Evolutionary conservation across 1,140 invertebrate genomes (phyloP).

Genomic region (Telenomus remus): DNA sequence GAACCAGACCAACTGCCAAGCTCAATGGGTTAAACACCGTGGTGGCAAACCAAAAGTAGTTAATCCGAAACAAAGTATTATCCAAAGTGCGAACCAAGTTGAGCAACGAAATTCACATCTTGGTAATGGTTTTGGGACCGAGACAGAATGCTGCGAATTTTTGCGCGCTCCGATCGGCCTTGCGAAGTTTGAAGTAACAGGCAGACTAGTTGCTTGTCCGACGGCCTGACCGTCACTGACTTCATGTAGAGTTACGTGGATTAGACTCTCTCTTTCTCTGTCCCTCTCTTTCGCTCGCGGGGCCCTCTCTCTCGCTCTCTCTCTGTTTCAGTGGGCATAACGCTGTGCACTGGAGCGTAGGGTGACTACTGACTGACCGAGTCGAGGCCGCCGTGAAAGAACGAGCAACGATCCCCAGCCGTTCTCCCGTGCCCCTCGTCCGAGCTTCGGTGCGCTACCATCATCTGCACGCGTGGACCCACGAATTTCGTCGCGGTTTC

Average conservation of each 20-base stretch:
- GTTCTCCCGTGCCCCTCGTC: constrained; percentile 19
- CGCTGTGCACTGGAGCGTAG: constrained; percentile 48
- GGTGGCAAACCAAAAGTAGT: no score
- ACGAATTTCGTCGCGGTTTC: constrained; percentile 7
- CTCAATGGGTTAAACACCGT: constrained; percentile 3
- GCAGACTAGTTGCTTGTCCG: constrained; percentile 48
- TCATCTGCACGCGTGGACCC: constrained; percentile 20
- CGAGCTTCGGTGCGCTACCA: constrained; percentile 37
- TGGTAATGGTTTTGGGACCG: no score
- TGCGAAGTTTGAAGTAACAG: constrained; percentile 38
- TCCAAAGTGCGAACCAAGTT: no score
- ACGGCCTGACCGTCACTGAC: constrained; percentile 62
- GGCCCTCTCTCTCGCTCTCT: constrained; percentile 14
- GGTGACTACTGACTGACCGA: constrained; percentile 52
- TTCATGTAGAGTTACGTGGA: constrained; percentile 55
- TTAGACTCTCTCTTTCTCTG: constrained; percentile 39
- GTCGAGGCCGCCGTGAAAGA: constrained; percentile 53
- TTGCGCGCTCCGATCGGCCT: constrained; percentile 53
- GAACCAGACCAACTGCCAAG: background rate
- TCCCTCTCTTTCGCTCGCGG: constrained; percentile 18
- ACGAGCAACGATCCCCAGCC: constrained; percentile 41
- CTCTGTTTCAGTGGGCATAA: constrained; percentile 4
- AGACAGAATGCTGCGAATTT: no score
- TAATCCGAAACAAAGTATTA: no score
- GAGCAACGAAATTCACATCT: no score